These are phyloP conservation scores for Chrysomela aeneicollis DNA, from an alignment of 2,888 invertebrate species.

Conservation along the genomic window DNA sequence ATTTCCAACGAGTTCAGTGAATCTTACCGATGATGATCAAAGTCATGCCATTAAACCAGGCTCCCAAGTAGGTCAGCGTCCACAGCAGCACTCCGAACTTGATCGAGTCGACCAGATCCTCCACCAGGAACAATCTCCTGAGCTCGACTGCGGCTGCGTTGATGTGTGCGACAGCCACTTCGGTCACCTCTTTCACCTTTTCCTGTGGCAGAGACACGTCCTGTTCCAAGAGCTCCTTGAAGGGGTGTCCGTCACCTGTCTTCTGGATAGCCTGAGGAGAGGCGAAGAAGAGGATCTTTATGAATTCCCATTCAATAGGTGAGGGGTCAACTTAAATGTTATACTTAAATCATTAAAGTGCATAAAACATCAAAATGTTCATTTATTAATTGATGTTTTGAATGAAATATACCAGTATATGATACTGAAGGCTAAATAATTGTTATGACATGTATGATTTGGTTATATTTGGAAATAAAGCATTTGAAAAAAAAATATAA, in stretches of 20 bases:
- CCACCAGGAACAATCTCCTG: constrained; percentile 93
- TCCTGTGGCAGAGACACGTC: constrained; percentile 90
- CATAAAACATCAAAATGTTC: no score
- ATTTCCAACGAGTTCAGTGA: not conserved
- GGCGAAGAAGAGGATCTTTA: not conserved
- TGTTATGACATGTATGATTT: no score
- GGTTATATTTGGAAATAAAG: no score
- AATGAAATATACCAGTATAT: no score
- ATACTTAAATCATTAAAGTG: no score
- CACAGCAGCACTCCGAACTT: constrained; percentile 96
- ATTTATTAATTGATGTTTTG: no score
- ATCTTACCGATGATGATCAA: constrained; percentile 90
- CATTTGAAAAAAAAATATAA: no score
- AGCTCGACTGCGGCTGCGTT: constrained; percentile 85
- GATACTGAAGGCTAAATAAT: no score
- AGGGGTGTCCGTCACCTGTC: constrained; percentile 95
- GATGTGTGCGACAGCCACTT: constrained; percentile 84
- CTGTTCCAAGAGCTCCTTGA: constrained; percentile 89
- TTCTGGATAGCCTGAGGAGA: constrained; percentile 81
- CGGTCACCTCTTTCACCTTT: constrained; percentile 67
- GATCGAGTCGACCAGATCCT: constrained; percentile 94
- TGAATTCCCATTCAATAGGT: no score
- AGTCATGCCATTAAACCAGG: constrained; percentile 99
- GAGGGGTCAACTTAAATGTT: no score
- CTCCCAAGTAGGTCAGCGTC: constrained; percentile 96